A percentile compares a stretch with the other conserved stretches of the same genome.
These are phyloP conservation scores for Drosophila helvetica DNA, from an alignment of 2,888 invertebrate genomes.

Conservation along the genomic window DNA sequence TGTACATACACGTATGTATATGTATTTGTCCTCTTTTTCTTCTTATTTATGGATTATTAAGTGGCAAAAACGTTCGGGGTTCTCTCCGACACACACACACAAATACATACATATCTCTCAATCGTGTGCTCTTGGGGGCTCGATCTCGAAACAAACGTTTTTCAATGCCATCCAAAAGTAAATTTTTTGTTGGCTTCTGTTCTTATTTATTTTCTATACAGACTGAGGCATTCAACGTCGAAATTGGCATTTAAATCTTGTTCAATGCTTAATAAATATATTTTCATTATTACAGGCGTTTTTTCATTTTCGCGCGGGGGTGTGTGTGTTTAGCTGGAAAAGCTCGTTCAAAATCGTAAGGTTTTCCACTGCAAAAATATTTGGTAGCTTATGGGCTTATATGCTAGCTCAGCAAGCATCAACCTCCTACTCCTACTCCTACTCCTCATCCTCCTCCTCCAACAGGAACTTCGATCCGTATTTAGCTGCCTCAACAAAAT, in stretches of 20 bases:
- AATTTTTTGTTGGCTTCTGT: slow-evolving; percentile 7
- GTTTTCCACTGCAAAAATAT: slow-evolving; percentile 19
- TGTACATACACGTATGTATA: no score
- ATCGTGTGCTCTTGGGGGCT: slow-evolving; percentile 11
- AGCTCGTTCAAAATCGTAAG: slow-evolving; percentile 41
- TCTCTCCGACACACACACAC: slow-evolving; percentile 37
- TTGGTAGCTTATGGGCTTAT: background rate
- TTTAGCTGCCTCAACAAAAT: slow-evolving; percentile 37
- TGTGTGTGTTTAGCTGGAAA: slow-evolving; percentile 3
- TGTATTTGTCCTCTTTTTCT: slow-evolving; percentile 13
- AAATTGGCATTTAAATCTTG: slow-evolving; percentile 33
- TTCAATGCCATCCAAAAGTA: slow-evolving; percentile 18
- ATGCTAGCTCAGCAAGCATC: slow-evolving; percentile 16
- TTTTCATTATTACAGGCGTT: slow-evolving; percentile 6
- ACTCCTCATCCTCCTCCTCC: background rate
- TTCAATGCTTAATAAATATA: slow-evolving; percentile 11
- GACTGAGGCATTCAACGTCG: slow-evolving; percentile 72
- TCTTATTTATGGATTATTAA: slow-evolving; percentile 35
- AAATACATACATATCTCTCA: slow-evolving; percentile 24
- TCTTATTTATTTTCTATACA: slow-evolving; percentile 44
- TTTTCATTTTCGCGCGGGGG: background rate
- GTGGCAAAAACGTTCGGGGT: slow-evolving; percentile 43
- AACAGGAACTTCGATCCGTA: slow-evolving; percentile 44
- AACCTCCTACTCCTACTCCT: slow-evolving; percentile 1
- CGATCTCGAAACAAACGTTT: slow-evolving; percentile 15